Conservation (phyloP, 2,113 vertebrate species). For the Nettapus auritus region DNA sequence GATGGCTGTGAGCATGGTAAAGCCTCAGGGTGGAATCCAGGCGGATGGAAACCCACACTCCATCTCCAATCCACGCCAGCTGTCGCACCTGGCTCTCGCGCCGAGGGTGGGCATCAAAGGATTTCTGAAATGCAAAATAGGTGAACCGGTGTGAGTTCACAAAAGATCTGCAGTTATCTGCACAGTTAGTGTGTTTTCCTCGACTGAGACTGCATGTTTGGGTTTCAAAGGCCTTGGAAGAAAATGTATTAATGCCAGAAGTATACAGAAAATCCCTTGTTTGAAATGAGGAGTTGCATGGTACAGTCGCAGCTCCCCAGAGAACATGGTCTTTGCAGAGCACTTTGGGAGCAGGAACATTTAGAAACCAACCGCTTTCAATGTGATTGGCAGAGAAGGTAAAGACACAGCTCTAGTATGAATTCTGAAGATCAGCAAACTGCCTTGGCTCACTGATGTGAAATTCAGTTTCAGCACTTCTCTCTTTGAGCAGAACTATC, state of each 20-base stretch:
- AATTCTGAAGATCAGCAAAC: neutral
- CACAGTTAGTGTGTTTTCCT: neutral
- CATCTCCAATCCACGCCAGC: conserved; percentile 96
- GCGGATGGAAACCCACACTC: conserved; percentile 97
- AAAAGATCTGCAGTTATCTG: neutral
- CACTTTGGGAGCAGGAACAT: neutral
- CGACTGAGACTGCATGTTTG: neutral
- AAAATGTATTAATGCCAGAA: neutral
- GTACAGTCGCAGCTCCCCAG: neutral
- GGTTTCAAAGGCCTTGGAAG: neutral
- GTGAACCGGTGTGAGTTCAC: neutral
- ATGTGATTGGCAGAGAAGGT: neutral
- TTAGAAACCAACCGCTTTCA: neutral
- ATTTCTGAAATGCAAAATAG: conserved; percentile 79
- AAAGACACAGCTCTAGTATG: neutral
- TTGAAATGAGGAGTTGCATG: neutral
- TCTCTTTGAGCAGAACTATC: neutral
- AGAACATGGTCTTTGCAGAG: neutral
- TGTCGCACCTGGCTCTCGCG: conserved; percentile 97
- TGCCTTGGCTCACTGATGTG: neutral
- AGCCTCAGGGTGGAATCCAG: conserved; percentile 94
- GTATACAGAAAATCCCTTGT: neutral
- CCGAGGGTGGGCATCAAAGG: conserved; percentile 95
- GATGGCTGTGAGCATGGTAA: conserved; percentile 96
- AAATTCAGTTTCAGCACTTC: neutral